Base-by-base conservation (phyloP, 2,797 vertebrate species). In the Xenentodon cancila region DNA sequence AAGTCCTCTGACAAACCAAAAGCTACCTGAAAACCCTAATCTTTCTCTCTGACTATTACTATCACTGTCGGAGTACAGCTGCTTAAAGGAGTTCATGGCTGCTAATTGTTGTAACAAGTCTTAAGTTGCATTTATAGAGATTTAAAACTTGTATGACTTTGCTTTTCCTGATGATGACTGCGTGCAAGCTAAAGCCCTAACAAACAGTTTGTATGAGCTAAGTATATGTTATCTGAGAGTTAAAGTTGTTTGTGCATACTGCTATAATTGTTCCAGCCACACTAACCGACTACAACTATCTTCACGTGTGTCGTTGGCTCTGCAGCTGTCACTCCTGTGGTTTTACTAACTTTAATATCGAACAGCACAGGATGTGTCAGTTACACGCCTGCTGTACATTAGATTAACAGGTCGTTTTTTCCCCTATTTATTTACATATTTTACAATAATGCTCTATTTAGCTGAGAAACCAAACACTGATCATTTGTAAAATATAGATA, bases 271-370 rank as follows among this genome's bases (percentile, higher is more conserved):
- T 7, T 48, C 8, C 12, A 30, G 21, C 44, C 16, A 7, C 37
- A 53, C 2, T 9, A 19, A 42, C 9, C 16, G 22, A 44, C 12
- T 18, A 22, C 40, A 56, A 50, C 18, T 5, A 25, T 27, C 21
- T 30, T n/a, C 2, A 48, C 44, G 16, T 53, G 15, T 9, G 20
- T 22, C 27, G 25, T 22, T 59, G 19, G 61, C 44, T 59, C 54
- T 62, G 47, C 53, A 60, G 58, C 53, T 43, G 51, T 19, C 21
- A 61, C 47, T 59, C 12, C 59, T 71, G 70, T 75, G 64, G 73
- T 82, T 77, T 80, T 47, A 56, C 22, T 59, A 9, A 20, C 40
- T 44, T n/a, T 69, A 30, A 19, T 34, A 32, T n/a, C 58, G 42
- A 77, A 21, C 16, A 40, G 12, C 9, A 5, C 13, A 3, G 13